Conservation (phyloP, 2,888 invertebrate species). For the Myathropa florea region DNA sequence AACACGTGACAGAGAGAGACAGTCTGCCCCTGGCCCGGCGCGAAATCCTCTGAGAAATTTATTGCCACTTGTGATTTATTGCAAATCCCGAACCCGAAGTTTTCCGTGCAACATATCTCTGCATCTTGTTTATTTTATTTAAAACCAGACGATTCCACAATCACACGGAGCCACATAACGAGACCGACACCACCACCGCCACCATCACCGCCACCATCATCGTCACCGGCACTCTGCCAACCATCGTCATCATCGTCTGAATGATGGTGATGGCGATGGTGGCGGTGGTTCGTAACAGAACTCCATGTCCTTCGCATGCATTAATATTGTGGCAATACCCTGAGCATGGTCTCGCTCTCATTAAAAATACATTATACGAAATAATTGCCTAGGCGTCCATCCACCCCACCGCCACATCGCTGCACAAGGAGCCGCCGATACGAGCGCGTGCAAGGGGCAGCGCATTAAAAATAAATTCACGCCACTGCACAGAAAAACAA, state of each 20-base stretch:
- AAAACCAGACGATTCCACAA: constrained; percentile 56
- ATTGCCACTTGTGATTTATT: constrained; percentile 63
- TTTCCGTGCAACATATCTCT: constrained; percentile 45
- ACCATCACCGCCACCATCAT: constrained; percentile 42
- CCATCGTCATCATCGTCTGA: constrained; percentile 50
- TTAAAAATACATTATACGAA: constrained; percentile 66
- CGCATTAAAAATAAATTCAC: constrained; percentile 31
- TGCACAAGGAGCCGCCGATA: constrained; percentile 28
- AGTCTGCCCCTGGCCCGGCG: not conserved
- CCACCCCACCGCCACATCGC: not conserved
- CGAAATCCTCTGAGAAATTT: constrained; percentile 56
- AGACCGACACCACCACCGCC: constrained; percentile 42
- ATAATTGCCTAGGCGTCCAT: constrained; percentile 59
- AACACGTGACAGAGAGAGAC: not conserved
- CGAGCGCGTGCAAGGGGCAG: not conserved
- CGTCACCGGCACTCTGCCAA: constrained; percentile 2
- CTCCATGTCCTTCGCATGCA: constrained; percentile 53
- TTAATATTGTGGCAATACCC: constrained; percentile 38
- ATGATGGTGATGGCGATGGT: constrained; percentile 39
- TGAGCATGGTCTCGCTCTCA: constrained; percentile 46
- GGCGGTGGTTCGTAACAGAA: constrained; percentile 73
- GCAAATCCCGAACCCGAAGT: constrained; percentile 19
- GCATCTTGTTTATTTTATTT: constrained; percentile 68
- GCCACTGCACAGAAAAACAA: not conserved
- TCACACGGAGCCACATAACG: constrained; percentile 54